Evolutionary conservation across 1,140 invertebrate species (phyloP), one percentile per base, ranked within the genome.

Genomic region (Phthorimaea operculella): DNA sequence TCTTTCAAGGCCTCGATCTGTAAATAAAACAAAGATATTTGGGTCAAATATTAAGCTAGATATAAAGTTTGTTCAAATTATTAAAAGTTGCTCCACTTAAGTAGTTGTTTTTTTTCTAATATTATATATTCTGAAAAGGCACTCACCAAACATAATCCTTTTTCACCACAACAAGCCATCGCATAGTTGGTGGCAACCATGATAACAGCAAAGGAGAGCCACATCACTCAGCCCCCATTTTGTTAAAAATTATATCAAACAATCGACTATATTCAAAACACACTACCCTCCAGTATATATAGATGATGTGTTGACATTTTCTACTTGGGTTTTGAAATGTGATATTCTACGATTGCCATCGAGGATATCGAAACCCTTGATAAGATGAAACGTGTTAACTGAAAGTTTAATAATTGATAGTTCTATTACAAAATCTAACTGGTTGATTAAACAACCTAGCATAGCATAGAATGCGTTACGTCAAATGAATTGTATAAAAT

Each of bases 1-100:
- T 81, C 78, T 42, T 81, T 81, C 6, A 83, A 55, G 0, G 74
- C 77, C 51, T 83, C 78, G 54, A 83, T 52, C 80, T 81, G 73
- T 54, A 67, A 39, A 39, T n/a, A 39, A n/a, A 5, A 39, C 10
- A n/a, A 39, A 39, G 1, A 39, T 39, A 28, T 28, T 28, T 28
- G n/a, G n/a, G n/a, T n/a, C n/a, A n/a, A n/a, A n/a, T n/a, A n/a
- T n/a, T n/a, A n/a, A n/a, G n/a, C n/a, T n/a, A n/a, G n/a, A n/a
- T n/a, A n/a, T n/a, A n/a, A n/a, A n/a, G n/a, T n/a, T n/a, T n/a
- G n/a, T n/a, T 28, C 21, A 28, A 28, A 28, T 28, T 28, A 28
- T 28, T 4, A 4, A 28, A 28, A 28, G 21, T 28, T 28, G 2
- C 6, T 28, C 6, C 2, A 6, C 21, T 28, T 28, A 28, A 4